Percentiles rank a stretch among this genome's conserved stretches.
Evolutionary conservation across 92 coral and sea anemone species (phyloP).

Genomic region (Desmophyllum pertusum): DNA sequence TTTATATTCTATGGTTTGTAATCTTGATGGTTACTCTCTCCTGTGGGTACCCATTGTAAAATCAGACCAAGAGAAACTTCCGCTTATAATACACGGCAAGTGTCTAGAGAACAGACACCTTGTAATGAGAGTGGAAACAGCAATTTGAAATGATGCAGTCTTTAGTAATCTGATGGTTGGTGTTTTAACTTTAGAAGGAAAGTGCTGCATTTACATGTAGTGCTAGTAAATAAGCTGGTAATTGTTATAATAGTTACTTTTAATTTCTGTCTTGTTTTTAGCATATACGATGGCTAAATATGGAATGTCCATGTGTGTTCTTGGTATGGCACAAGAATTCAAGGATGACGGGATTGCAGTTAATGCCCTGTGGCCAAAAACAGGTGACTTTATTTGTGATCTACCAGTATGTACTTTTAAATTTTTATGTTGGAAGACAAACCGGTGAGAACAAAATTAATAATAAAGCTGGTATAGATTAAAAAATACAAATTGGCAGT

Average conservation of each 20-base stretch:
- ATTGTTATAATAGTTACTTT: no score
- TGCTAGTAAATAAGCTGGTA: background rate
- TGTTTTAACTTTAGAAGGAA: background rate
- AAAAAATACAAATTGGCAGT: no score
- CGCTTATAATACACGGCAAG: background rate
- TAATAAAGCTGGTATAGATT: no score
- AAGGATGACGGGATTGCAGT: slow-evolving; percentile 93
- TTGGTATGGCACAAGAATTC: slow-evolving; percentile 98
- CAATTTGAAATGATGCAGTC: slow-evolving; percentile 30
- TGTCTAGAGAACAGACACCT: slow-evolving; percentile 28
- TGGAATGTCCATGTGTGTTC: slow-evolving; percentile 96
- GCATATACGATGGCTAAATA: slow-evolving; percentile 94
- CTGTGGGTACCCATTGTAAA: slow-evolving; percentile 40
- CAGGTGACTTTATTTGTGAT: no score
- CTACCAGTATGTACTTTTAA: no score
- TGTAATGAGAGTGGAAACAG: background rate
- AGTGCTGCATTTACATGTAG: background rate
- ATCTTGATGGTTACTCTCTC: slow-evolving; percentile 26
- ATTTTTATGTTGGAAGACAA: no score
- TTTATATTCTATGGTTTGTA: background rate
- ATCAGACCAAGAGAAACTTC: slow-evolving; percentile 42
- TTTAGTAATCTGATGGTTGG: slow-evolving; percentile 48
- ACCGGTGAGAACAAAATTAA: no score
- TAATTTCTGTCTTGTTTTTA: slow-evolving; percentile 3
- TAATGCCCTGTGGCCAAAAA: slow-evolving; percentile 98